Conservation (phyloP, 2,888 invertebrate genomes). For the Syrphus vitripennis region DNA sequence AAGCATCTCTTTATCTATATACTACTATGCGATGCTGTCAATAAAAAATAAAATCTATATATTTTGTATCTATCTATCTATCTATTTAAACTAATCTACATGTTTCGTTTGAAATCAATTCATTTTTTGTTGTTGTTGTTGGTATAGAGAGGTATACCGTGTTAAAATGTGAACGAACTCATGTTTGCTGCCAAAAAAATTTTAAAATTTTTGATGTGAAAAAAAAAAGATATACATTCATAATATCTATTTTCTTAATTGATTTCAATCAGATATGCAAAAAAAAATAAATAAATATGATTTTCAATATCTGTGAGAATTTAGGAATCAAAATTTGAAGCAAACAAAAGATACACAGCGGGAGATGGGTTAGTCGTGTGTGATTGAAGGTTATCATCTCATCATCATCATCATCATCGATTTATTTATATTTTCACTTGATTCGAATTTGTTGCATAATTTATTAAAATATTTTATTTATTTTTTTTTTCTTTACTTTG, state of each 20-base stretch:
- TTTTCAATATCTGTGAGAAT: slow-evolving; percentile 17
- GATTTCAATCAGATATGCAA: slow-evolving; percentile 33
- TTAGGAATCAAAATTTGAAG: slow-evolving; percentile 2
- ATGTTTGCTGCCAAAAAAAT: slow-evolving; percentile 27
- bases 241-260: slow-evolving; percentile 43
- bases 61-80: slow-evolving; percentile 17
- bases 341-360: slow-evolving; percentile 20
- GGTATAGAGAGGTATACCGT: too few relatives aligned
- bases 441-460: slow-evolving; percentile 35
- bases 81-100: slow-evolving; percentile 42
- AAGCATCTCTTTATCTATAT: not conserved
- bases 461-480: not conserved
- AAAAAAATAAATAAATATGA: not conserved
- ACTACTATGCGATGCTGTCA: slow-evolving; percentile 20
- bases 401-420: not conserved
- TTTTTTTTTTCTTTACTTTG: too few relatives aligned
- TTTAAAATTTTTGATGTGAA: slow-evolving; percentile 2
- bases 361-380: slow-evolving; percentile 19
- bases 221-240: not conserved
- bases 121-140: not conserved
- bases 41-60: not conserved
- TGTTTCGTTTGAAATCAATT: slow-evolving; percentile 14
- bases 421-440: not conserved
- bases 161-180: slow-evolving; percentile 65
- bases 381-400: slow-evolving; percentile 45